Base-by-base conservation (phyloP, 35 echinoderm and acorn worm species). In the Patiria miniata region DNA sequence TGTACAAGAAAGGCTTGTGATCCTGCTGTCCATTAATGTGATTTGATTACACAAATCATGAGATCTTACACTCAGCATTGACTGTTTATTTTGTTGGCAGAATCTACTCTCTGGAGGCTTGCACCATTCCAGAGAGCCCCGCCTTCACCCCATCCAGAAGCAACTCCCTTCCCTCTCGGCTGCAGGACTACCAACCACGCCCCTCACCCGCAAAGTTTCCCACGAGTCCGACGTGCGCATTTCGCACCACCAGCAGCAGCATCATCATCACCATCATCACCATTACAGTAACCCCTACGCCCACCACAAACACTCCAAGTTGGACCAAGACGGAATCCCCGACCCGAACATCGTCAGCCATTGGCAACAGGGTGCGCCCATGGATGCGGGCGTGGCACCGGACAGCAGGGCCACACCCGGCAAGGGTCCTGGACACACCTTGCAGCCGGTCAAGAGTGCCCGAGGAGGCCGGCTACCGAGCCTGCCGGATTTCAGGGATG, bases 61-160 rank as follows among this genome's bases (percentile, higher is more conserved):
- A 37, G 4, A 77, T 77, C 1, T n/a, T n/a, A n/a, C n/a, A n/a
- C 22, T 28, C 69, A 15, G 14, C 14, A 40, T 22, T 37, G 8
- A 78, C 51, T 61, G 1, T 85, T 73, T 7, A 76, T 12, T 69
- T 55, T 86, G 19, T 78, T 36, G 32, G 8, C 39, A 77, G 68
- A 69, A 38, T 86, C 65, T n/a, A 40, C 59, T 69, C 18, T 17
- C 23, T 37, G 53, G 54, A 60, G 53, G 52, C 16, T n/a, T 65
- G 8, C 52, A 85, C 19, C 83, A 39, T 60, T 61, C 59, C 37
- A 73, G 68, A 61, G 84, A 86, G 59, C 21, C 68, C 2, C 59
- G 61, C n/a, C 81, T 90, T 9, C 81, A 90, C n/a, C 81, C 88
- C 5, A 19, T 90, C 18, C 81, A 59, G 34, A 90, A 90, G 58